Base-by-base conservation (phyloP, 2,113 vertebrate species). In the Paracanthobrama guichenoti region DNA sequence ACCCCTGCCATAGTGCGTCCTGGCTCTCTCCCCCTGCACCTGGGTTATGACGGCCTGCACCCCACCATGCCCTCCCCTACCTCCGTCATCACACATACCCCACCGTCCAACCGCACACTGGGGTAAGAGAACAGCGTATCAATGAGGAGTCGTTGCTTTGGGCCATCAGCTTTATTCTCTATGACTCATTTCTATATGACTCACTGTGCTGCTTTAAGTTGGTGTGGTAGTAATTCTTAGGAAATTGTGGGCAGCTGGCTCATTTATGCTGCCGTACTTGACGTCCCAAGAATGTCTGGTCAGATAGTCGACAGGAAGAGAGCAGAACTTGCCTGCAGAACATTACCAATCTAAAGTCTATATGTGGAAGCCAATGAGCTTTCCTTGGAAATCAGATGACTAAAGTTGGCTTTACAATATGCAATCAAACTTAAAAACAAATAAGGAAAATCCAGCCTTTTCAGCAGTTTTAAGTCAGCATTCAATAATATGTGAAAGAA, bases 11-110 rank as follows among this genome's bases (percentile, higher is more conserved):
- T 99, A 55, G 95, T 98, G 50, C 96, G 98, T 9, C 98, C 98
- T 0, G 97, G 96, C 86, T 98, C 97, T 50, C 95, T 99, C 83
- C 96, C 97, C 1, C 95, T 99, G 24, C 96, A 97, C 91, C 84
- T 99, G 91, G 95, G 95, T 59, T 98, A 98, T 55, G 97, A 99
- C 67, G 91, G 95, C 31, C 92, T 98, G 76, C 97, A 97, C 42
- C 96, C 97, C 80, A 97, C 97, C 2, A 95, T 99, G 94, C 97
- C 98, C 0, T 99, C 97, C 20, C 98, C 98, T 28, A 99, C 98
- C 53, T 99, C 98, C 0, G 98, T 99, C 92, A 99, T 99, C 91
- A 99, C 98, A 85, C 98, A 97, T 90, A 94, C 98, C 0, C 98
- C 98, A 28, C 97, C 98, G 73, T 96, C 98, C 91, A 97, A 95